Percentiles rank a stretch among this genome's conserved stretches.
These are phyloP conservation scores for Henicopernis longicauda DNA, from an alignment of 2,113 vertebrate genomes.

Conservation along the genomic window DNA sequence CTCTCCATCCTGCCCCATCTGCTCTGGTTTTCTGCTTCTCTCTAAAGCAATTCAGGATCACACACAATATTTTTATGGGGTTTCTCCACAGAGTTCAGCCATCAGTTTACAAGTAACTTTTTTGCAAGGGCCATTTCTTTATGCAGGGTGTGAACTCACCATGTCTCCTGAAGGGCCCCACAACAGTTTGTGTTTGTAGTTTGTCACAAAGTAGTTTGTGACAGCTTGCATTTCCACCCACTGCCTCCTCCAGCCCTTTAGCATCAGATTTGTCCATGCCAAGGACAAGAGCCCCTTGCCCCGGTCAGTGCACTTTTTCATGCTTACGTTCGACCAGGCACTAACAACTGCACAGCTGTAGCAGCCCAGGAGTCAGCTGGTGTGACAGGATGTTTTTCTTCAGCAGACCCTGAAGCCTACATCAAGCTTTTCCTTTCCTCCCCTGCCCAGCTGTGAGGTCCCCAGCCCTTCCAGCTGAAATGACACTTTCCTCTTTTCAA, in stretches of 20 bases:
- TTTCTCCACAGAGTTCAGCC: neutral
- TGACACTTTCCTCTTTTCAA: neutral
- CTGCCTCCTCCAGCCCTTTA: neutral
- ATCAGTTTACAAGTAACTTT: neutral
- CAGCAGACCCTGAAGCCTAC: neutral
- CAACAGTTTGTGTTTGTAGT: too few relatives aligned
- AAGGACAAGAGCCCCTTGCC: neutral
- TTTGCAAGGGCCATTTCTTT: neutral
- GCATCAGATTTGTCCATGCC: neutral
- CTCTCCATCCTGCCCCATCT: neutral
- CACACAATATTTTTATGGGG: neutral
- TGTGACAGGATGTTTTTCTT: neutral
- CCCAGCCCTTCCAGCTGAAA: neutral
- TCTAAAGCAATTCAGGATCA: neutral
- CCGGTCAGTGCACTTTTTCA: fast-evolving
- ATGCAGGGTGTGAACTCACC: neutral
- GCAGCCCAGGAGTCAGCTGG: neutral
- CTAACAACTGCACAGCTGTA: neutral
- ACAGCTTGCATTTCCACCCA: neutral
- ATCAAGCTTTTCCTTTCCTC: neutral
- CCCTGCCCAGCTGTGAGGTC: neutral
- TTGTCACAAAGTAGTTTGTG: neutral
- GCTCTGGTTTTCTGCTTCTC: neutral
- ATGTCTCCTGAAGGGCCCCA: neutral
- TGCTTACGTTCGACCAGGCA: neutral